A percentile compares a stretch with the other conserved stretches of the same genome.
Evolutionary conservation across 2,113 vertebrate species (phyloP).

Genomic region (Ceyx margarethae): DNA sequence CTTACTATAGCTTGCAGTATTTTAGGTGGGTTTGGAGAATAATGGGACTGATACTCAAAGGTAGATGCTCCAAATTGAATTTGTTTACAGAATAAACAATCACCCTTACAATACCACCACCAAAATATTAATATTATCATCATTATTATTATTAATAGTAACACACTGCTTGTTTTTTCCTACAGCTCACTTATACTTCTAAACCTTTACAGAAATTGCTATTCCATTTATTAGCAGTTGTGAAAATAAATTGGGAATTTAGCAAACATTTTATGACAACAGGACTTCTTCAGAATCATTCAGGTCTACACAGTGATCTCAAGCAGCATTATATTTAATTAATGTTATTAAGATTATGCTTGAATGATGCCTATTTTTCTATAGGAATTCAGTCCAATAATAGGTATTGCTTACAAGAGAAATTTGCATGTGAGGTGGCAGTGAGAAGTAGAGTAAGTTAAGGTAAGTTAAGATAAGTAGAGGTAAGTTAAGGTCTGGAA

Average conservation of each 20-base stretch:
- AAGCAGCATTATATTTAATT: not conserved
- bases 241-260: not conserved
- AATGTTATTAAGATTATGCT: not conserved
- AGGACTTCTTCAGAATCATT: not conserved
- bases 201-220: not conserved
- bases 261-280: not conserved
- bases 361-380: not conserved
- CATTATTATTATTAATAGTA: not conserved
- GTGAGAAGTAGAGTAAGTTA: not conserved
- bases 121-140: rapidly evolving
- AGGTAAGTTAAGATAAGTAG: not conserved
- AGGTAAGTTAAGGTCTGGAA: not conserved
- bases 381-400: not conserved
- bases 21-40: not conserved
- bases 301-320: not conserved
- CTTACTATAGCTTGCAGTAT: not conserved
- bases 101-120: not conserved
- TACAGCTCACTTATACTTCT: not conserved
- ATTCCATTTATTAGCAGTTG: not conserved
- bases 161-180: not conserved
- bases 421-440: not conserved
- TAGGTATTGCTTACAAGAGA: not conserved
- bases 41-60: not conserved
- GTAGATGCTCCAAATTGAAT: not conserved
- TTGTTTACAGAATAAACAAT: not conserved